These are phyloP conservation scores for Trididemnum clinides DNA, from an alignment of 23 tunicate genomes.

Conservation along the genomic window DNA sequence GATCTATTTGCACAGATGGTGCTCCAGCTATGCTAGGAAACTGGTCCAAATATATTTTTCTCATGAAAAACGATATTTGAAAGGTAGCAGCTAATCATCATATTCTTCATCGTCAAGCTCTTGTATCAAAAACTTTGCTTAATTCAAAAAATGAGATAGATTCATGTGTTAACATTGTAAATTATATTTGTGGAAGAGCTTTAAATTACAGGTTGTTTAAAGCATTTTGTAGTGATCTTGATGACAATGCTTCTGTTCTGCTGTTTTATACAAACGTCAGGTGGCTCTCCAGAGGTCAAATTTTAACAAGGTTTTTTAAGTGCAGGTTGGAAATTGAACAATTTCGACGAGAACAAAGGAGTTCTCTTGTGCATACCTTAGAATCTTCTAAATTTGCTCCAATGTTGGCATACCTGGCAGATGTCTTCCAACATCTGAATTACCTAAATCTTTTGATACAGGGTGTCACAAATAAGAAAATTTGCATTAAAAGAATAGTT, in stretches of 20 bases:
- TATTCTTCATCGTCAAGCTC: background rate
- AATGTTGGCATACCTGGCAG: too few species aligned
- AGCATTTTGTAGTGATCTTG: too few species aligned
- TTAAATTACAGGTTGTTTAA: too few species aligned
- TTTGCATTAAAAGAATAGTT: too few species aligned
- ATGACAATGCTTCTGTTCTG: too few species aligned
- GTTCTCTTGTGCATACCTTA: constrained; percentile 11
- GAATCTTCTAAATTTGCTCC: constrained; percentile 2
- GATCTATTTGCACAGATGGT: too few species aligned
- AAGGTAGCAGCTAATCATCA: background rate
- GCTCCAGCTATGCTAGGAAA: too few species aligned
- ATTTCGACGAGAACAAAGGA: constrained; percentile 1
- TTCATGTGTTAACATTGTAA: constrained; percentile 11
- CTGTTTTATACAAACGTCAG: constrained; percentile 7
- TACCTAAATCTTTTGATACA: too few species aligned
- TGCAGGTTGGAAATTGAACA: background rate
- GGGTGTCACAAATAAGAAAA: too few species aligned
- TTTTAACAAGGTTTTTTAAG: background rate
- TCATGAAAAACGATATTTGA: background rate
- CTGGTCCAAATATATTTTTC: background rate
- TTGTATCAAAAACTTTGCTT: too few species aligned
- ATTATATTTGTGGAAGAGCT: too few species aligned
- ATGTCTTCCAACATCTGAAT: too few species aligned
- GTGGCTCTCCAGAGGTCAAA: constrained; percentile 5
- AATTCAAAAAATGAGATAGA: background rate